Conservation (phyloP, 1,140 invertebrate genomes). For the Agrilus planipennis region DNA sequence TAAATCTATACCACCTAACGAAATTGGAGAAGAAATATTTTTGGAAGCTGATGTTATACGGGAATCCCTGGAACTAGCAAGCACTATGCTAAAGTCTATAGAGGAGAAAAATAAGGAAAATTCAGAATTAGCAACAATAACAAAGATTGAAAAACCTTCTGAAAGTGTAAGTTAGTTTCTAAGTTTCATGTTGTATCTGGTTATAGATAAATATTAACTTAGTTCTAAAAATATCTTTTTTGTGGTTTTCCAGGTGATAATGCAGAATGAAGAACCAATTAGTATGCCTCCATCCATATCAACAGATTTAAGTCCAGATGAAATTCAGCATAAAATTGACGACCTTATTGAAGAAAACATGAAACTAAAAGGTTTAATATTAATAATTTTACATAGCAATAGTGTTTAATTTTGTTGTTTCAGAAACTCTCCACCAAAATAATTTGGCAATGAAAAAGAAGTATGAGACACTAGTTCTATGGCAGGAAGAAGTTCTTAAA, state of each 20-base stretch:
- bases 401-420: conserved; percentile 4
- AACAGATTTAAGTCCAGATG: conserved; percentile 29
- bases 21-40: conserved; percentile 3
- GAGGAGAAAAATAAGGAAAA: background rate
- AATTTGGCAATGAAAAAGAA: conserved; percentile 42
- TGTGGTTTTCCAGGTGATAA: background rate
- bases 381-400: background rate
- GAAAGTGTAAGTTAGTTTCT: conserved; percentile 3
- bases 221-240: background rate
- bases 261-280: background rate
- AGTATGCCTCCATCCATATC: conserved; percentile 1
- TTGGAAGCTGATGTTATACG: conserved; percentile 3
- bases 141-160: conserved; percentile 1
- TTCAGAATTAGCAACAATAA: background rate
- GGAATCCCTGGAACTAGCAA: background rate
- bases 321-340: conserved; percentile 34
- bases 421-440: conserved; percentile 40
- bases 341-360: conserved; percentile 37
- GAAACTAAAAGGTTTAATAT: conserved; percentile 29
- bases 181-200: background rate
- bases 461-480: conserved; percentile 35
- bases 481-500: conserved; percentile 38
- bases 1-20: conserved; percentile 10
- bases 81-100: conserved; percentile 1
- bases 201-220: background rate